Percentiles rank a stretch among this genome's conserved stretches.
phyloP scores from a whole-genome alignment of 2,888 invertebrate species.

The Corythucha ciliata region DNA sequence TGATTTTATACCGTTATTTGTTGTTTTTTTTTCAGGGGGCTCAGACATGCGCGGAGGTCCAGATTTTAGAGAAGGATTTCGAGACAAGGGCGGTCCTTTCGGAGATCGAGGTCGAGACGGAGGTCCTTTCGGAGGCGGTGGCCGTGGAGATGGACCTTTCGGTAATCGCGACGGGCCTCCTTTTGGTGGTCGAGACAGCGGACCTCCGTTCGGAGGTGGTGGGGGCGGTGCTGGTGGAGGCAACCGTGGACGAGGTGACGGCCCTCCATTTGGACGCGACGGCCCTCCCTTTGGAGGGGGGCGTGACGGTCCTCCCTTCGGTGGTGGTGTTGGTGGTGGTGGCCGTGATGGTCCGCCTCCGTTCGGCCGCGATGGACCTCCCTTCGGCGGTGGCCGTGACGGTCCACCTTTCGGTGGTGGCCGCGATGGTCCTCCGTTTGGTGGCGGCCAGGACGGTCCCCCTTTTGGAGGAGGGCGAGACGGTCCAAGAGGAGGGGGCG shows the following conservation, averaged over 20 bases:
- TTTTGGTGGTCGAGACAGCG: background rate
- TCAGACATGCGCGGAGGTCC: background rate
- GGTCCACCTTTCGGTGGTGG: background rate
- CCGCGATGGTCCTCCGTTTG: slow-evolving; percentile 6
- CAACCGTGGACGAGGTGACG: slow-evolving; percentile 34
- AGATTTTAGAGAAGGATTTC: slow-evolving; percentile 18
- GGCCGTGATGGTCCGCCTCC: slow-evolving; percentile 8
- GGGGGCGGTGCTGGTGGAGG: slow-evolving; percentile 39
- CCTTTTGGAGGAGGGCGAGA: slow-evolving; percentile 2
- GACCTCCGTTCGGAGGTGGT: slow-evolving; percentile 19
- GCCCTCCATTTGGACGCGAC: slow-evolving; percentile 14
- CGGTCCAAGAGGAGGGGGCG: too few species aligned
- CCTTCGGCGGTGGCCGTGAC: slow-evolving; percentile 3
- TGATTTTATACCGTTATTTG: too few species aligned
- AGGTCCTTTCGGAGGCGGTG: too few species aligned
- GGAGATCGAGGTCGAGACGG: slow-evolving; percentile 3
- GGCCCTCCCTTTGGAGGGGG: slow-evolving; percentile 16
- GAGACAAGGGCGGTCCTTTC: slow-evolving; percentile 28
- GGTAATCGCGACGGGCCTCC: background rate
- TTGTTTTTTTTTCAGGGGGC: too few species aligned
- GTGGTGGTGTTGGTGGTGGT: slow-evolving; percentile 10
- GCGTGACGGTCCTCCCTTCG: slow-evolving; percentile 17
- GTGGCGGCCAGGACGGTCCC: slow-evolving; percentile 9
- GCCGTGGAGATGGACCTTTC: background rate
- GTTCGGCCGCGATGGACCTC: slow-evolving; percentile 6